These are phyloP conservation scores for Peromyscus maniculatus DNA, from an alignment of 2,113 vertebrate genomes.

Conservation along the genomic window DNA sequence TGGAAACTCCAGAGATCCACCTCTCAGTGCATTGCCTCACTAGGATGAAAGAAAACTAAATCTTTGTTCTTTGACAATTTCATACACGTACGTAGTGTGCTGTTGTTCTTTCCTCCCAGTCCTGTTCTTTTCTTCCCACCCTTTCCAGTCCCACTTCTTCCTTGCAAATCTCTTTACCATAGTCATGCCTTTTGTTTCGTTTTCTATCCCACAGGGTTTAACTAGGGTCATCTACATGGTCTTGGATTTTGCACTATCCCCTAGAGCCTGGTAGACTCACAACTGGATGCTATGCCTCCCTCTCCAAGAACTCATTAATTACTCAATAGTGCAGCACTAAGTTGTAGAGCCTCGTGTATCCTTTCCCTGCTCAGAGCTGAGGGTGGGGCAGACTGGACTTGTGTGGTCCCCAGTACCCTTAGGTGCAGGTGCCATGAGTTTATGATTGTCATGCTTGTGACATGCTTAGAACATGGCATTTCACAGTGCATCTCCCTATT, in stretches of 20 bases:
- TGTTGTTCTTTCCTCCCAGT: background rate
- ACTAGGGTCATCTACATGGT: background rate
- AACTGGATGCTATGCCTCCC: background rate
- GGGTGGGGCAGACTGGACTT: background rate
- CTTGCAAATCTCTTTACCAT: background rate
- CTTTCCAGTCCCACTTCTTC: background rate
- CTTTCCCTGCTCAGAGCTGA: no score
- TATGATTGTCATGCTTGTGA: background rate
- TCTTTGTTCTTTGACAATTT: background rate
- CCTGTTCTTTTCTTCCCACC: background rate
- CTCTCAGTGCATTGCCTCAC: background rate
- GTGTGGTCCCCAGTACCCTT: background rate
- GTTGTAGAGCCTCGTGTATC: background rate
- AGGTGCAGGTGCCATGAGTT: background rate
- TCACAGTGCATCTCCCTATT: background rate
- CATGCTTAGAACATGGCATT: background rate
- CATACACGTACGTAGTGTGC: no score
- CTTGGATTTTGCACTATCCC: background rate
- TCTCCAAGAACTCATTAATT: background rate
- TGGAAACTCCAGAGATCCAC: background rate
- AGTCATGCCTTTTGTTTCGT: background rate
- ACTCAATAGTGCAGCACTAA: background rate
- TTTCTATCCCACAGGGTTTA: background rate
- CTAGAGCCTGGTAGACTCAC: background rate
- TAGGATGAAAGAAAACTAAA: background rate